phyloP scores from a whole-genome alignment of 2,797 vertebrate species.

The Masticophis lateralis region DNA sequence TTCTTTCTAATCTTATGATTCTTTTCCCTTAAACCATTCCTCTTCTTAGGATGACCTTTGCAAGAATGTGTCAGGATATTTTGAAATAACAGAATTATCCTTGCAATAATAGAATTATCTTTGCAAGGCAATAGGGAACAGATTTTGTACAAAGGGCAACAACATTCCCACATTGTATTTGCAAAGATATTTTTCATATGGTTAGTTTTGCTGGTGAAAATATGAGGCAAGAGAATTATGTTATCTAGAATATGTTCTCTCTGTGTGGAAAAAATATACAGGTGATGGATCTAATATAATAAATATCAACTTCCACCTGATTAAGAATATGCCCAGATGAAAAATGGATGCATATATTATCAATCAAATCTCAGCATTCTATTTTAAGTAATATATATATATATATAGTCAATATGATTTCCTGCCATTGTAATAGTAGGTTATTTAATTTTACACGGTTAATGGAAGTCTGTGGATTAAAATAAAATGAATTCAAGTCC shows the following conservation, averaged over 20 bases:
- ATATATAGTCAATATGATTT: background rate
- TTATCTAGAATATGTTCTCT: background rate
- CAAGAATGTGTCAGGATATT: background rate
- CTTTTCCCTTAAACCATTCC: background rate
- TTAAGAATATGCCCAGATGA: background rate
- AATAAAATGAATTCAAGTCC: background rate
- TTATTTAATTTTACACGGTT: background rate
- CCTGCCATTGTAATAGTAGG: background rate
- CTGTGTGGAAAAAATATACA: background rate
- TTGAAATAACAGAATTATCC: background rate
- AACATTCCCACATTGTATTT: background rate
- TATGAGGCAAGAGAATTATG: background rate
- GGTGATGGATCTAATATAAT: background rate
- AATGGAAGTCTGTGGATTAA: background rate
- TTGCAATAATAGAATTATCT: background rate
- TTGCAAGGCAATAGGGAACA: background rate
- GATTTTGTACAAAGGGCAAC: background rate
- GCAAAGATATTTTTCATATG: background rate
- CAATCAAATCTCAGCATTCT: background rate
- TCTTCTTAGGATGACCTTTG: constrained; percentile 10
- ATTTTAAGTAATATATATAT: background rate
- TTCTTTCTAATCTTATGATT: background rate
- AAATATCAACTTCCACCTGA: background rate
- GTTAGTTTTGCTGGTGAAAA: background rate
- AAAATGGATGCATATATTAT: background rate